Evolutionary conservation across 2,113 vertebrate species (phyloP).

Genomic region (Thinocorus orbignyianus): DNA sequence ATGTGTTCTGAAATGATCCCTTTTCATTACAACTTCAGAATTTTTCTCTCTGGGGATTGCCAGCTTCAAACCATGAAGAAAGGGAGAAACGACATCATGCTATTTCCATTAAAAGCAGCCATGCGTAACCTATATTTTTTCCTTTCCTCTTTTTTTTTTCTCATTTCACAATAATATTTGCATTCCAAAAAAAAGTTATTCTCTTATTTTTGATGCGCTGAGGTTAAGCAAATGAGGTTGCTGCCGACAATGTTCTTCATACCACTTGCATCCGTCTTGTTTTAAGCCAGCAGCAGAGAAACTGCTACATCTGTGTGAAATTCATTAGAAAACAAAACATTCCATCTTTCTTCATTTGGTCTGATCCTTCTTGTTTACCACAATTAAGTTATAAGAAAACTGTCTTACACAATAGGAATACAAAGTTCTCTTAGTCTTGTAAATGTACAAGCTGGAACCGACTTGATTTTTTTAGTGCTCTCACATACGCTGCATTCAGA

Average conservation of each 20-base stretch:
- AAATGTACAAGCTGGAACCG: not conserved
- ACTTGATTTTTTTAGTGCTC: not conserved
- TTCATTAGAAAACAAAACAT: slow-evolving; percentile 65
- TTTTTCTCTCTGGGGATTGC: slow-evolving; percentile 69
- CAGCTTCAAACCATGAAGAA: slow-evolving; percentile 71
- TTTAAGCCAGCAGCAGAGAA: slow-evolving; percentile 61
- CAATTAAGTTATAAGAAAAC: slow-evolving; percentile 54
- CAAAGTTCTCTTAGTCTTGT: not conserved
- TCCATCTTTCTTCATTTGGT: slow-evolving; percentile 46
- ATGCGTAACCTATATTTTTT: slow-evolving; percentile 64
- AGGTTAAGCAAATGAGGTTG: slow-evolving; percentile 52
- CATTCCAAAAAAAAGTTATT: slow-evolving; percentile 66
- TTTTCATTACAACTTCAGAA: slow-evolving; percentile 72
- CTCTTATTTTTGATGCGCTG: slow-evolving; percentile 9
- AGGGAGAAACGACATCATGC: slow-evolving; percentile 63
- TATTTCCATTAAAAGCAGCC: slow-evolving; percentile 76
- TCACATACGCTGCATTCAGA: not conserved
- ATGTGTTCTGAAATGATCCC: slow-evolving; percentile 67
- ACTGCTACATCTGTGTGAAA: slow-evolving; percentile 54
- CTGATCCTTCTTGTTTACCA: slow-evolving; percentile 32
- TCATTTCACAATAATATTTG: slow-evolving; percentile 65
- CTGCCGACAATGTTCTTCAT: slow-evolving; percentile 31
- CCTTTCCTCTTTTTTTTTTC: not conserved
- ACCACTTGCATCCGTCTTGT: slow-evolving; percentile 3
- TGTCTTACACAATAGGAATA: slow-evolving; percentile 22